These are phyloP conservation scores for Leptinotarsa peninsularis DNA, from an alignment of 2,888 invertebrate genomes.

Conservation along the genomic window DNA sequence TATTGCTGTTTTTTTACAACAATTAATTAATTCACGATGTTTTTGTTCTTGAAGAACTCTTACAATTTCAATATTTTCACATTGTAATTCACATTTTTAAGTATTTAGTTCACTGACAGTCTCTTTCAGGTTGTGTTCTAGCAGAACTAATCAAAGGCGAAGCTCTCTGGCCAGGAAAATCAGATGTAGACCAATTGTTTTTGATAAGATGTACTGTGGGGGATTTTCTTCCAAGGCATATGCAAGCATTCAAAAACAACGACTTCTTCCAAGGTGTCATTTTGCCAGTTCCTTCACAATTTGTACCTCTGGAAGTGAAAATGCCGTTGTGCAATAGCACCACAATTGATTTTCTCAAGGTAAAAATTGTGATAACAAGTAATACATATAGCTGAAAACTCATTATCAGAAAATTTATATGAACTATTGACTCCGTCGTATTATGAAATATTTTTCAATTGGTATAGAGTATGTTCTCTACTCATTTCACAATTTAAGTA, in stretches of 20 bases:
- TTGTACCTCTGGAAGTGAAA: conserved; percentile 87
- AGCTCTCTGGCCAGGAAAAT: conserved; percentile 98
- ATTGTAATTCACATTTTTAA: no score
- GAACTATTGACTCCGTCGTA: no score
- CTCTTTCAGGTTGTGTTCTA: conserved; percentile 81
- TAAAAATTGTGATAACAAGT: conserved; percentile 57
- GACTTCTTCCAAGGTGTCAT: conserved; percentile 91
- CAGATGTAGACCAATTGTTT: conserved; percentile 98
- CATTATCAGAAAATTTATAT: no score
- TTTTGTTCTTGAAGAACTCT: no score
- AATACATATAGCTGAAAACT: no score
- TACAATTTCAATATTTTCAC: no score
- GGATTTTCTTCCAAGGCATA: conserved; percentile 91
- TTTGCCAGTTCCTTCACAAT: conserved; percentile 89
- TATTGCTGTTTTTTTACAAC: no score
- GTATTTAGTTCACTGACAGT: no score
- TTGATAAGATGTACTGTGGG: conserved; percentile 95
- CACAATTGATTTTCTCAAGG: conserved; percentile 88
- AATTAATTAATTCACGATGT: no score
- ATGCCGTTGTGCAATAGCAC: conserved; percentile 81
- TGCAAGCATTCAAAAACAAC: conserved; percentile 96
- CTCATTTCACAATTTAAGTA: no score
- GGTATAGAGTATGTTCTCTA: no score
- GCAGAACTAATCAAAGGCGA: conserved; percentile 90
- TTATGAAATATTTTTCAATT: no score